A percentile compares a stretch with the other conserved stretches of the same genome.
These are phyloP conservation scores for Pseudomyrmex dendroicus DNA, from an alignment of 1,140 invertebrate species.

Conservation along the genomic window DNA sequence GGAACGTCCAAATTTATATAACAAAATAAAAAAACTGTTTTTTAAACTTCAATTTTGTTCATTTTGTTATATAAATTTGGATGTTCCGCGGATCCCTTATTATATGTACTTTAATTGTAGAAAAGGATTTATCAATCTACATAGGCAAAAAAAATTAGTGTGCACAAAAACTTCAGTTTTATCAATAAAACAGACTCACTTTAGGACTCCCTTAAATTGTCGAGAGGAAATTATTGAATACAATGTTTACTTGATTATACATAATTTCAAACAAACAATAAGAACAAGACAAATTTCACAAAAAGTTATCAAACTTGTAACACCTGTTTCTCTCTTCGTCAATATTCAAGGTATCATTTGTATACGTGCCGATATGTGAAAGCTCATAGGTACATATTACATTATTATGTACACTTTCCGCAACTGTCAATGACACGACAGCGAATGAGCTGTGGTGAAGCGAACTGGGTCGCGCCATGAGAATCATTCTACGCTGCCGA, in stretches of 20 bases:
- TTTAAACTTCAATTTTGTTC: too few species aligned
- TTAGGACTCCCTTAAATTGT: too few species aligned
- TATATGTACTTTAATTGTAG: too few species aligned
- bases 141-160: too few species aligned
- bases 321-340: constrained; percentile 25
- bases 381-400: constrained; percentile 32
- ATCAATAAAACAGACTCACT: too few species aligned
- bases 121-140: too few species aligned
- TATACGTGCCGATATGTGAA: constrained; percentile 15
- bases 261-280: not conserved
- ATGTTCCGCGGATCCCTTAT: too few species aligned
- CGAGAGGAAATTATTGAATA: not conserved
- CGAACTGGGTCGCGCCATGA: constrained; percentile 72
- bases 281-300: not conserved
- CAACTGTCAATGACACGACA: constrained; percentile 68
- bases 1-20: too few species aligned
- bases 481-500: constrained; percentile 66
- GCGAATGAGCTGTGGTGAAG: constrained; percentile 50
- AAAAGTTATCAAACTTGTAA: constrained; percentile 4
- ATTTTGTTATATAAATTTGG: too few species aligned
- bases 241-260: not conserved
- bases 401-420: constrained; percentile 50
- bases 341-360: constrained; percentile 33
- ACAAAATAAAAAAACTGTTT: too few species aligned
- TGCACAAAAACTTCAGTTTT: too few species aligned